These are phyloP conservation scores for Dastarcus helophoroides DNA, from an alignment of 2,888 invertebrate species.

Conservation along the genomic window DNA sequence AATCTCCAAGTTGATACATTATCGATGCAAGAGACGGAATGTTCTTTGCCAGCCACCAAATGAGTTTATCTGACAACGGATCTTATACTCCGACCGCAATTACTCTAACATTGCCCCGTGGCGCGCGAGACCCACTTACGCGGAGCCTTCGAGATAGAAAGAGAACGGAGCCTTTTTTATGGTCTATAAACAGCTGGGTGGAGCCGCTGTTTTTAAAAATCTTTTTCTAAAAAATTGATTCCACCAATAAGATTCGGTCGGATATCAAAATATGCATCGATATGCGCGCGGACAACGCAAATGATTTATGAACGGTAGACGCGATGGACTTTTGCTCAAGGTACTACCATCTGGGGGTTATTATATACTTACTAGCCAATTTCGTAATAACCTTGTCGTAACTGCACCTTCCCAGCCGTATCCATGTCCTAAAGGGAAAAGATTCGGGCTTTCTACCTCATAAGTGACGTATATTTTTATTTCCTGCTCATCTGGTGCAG, in stretches of 20 bases:
- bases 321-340: too few relatives aligned
- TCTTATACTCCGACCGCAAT: slow-evolving; percentile 31
- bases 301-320: slow-evolving; percentile 1
- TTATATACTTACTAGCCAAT: too few relatives aligned
- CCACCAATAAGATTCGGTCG: slow-evolving; percentile 29
- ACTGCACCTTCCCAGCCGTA: too few relatives aligned
- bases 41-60: slow-evolving; percentile 25
- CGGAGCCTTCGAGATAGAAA: slow-evolving; percentile 9
- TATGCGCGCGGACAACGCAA: slow-evolving; percentile 16
- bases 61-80: slow-evolving; percentile 30
- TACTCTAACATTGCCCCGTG: slow-evolving; percentile 31
- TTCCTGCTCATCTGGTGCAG: too few relatives aligned
- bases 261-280: slow-evolving; percentile 32
- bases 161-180: slow-evolving; percentile 17
- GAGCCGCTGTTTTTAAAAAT: slow-evolving; percentile 25
- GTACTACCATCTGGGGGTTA: too few relatives aligned
- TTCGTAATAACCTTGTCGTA: too few relatives aligned
- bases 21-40: slow-evolving; percentile 20
- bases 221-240: slow-evolving; percentile 22
- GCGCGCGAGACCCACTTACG: slow-evolving; percentile 15
- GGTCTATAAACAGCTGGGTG: slow-evolving; percentile 26
- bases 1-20: slow-evolving; percentile 17
- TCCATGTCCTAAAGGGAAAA: too few relatives aligned
- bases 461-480: too few relatives aligned
- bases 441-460: too few relatives aligned